phyloP scores from a whole-genome alignment of 2,113 vertebrate genomes.

The Prolemur simus region DNA sequence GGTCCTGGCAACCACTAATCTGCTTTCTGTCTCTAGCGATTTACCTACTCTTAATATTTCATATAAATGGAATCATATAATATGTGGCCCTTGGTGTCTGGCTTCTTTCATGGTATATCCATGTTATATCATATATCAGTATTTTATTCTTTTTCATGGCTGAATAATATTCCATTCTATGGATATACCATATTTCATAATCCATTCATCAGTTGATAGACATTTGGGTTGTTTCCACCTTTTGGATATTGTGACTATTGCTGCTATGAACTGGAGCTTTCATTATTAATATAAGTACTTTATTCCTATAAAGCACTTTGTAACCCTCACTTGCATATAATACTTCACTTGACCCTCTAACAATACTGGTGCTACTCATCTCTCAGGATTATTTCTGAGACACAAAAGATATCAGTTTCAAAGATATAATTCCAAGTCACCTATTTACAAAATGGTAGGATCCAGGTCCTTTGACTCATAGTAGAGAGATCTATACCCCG shows the following conservation, averaged over 20 bases:
- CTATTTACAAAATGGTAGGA: background rate
- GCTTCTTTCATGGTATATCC: background rate
- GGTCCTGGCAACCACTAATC: background rate
- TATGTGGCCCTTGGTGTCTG: too few relatives aligned
- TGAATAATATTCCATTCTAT: background rate
- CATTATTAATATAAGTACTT: background rate
- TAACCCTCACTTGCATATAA: background rate
- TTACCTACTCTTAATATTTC: background rate
- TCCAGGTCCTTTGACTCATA: background rate
- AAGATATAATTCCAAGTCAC: background rate
- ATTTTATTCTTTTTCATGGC: background rate
- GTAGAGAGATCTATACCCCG: background rate
- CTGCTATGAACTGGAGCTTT: background rate
- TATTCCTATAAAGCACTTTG: background rate
- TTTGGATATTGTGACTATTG: background rate
- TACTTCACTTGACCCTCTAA: background rate
- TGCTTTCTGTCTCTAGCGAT: background rate
- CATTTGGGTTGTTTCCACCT: background rate
- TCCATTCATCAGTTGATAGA: background rate
- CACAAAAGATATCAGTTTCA: background rate
- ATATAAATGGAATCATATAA: background rate
- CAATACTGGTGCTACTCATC: background rate
- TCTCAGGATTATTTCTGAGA: background rate
- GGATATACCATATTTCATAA: background rate
- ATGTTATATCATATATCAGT: background rate